Evolutionary conservation across 2,888 invertebrate genomes (phyloP).

Genomic region (Gortyna flavago): DNA sequence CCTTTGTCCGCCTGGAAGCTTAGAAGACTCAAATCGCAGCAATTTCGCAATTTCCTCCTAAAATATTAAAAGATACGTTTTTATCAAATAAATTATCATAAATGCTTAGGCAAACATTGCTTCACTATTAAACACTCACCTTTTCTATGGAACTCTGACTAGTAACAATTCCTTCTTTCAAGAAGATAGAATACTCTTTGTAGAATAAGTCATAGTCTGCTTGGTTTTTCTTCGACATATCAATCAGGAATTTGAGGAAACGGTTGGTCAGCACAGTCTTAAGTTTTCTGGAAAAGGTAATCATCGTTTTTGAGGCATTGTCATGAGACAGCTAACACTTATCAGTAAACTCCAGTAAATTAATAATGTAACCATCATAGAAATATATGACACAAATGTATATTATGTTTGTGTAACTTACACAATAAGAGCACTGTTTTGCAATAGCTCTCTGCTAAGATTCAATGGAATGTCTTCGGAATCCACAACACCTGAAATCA

Average conservation of each 20-base stretch:
- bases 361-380: background rate
- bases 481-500: conserved; percentile 95
- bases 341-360: background rate
- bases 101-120: background rate
- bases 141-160: conserved; percentile 94
- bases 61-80: conserved; percentile 6
- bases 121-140: conserved; percentile 84
- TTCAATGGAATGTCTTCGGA: conserved; percentile 99
- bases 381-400: background rate
- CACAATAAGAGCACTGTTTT: conserved; percentile 97
- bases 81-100: background rate
- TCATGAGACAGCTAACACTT: background rate
- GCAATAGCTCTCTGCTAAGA: conserved; percentile 98
- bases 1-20: conserved; percentile 92
- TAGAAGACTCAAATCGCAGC: conserved; percentile 97
- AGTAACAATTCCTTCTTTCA: conserved; percentile 98
- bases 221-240: conserved; percentile 95
- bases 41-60: conserved; percentile 97
- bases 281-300: conserved; percentile 91
- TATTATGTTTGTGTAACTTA: conserved; percentile 76
- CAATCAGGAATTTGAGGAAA: conserved; percentile 95
- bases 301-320: background rate
- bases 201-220: conserved; percentile 96
- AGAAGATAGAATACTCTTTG: conserved; percentile 96
- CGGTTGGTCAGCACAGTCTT: conserved; percentile 95